Base-by-base conservation (phyloP, 1,140 invertebrate genomes). In the Drepana arcuata region DNA sequence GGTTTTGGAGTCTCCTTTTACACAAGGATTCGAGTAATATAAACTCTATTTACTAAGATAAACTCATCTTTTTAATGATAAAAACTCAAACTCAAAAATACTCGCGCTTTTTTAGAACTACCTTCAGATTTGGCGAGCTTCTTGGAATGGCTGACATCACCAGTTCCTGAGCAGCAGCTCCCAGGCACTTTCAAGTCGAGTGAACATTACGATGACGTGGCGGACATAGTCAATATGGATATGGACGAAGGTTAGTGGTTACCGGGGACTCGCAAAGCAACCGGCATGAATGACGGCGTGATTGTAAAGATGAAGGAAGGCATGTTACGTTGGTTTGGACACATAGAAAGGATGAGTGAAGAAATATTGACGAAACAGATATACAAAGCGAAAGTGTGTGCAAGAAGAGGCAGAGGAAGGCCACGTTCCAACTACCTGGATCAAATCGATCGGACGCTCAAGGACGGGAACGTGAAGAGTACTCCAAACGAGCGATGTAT, bases 61-160 rank as follows among this genome's bases (percentile, higher is more conserved):
- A n/a, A n/a, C n/a, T n/a, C n/a, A n/a, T n/a, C n/a, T n/a, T n/a
- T n/a, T n/a, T n/a, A n/a, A n/a, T n/a, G n/a, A n/a, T n/a, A n/a
- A n/a, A n/a, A n/a, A n/a, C n/a, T n/a, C n/a, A n/a, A n/a, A n/a
- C n/a, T n/a, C n/a, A n/a, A n/a, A n/a, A n/a, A n/a, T n/a, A n/a
- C n/a, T n/a, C n/a, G n/a, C n/a, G n/a, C 18, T 29, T 18, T 55
- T 49, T 6, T 29, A 75, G 71, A 61, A 30, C 25, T 78, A 7
- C 68, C 73, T 2, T 21, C 53, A 7, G 73, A 78, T 34, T 49
- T 78, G 0, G 37, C 54, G 5, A 44, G 53, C 2, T 78, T 74
- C 25, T 44, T 78, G 2, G 60, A 61, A 26, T 74, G 70, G 70
- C 32, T 78, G 25, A 67, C 60, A 0, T 32, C 43, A 7, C 46